Percentiles rank a stretch among this genome's conserved stretches.
These are phyloP conservation scores for Mus musculus DNA, from an alignment of 2,113 vertebrate genomes.

Conservation along the genomic window GRCm39 chr10:98638001-98638500, in stretches of 20 bases:
- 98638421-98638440: conserved; percentile 90
- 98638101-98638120: conserved; percentile 49
- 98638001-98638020: neutral
- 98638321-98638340: conserved; percentile 74
- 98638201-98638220: neutral
- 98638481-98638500: conserved; percentile 72
- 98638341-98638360: conserved; percentile 75
- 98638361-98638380: conserved; percentile 82
- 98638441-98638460: conserved; percentile 87
- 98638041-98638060: neutral
- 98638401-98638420: conserved; percentile 87
- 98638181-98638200: conserved; percentile 60
- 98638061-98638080: conserved; percentile 55
- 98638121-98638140: conserved; percentile 12
- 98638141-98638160: conserved; percentile 43
- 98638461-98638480: conserved; percentile 77
- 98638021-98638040: neutral
- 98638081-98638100: conserved; percentile 44
- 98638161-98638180: neutral
- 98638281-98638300: neutral
- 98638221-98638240: neutral
- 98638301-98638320: neutral
- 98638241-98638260: conserved; percentile 6
- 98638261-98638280: neutral
- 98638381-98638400: conserved; percentile 78